Conservation (phyloP, 2,113 vertebrate genomes). For the Istiophorus platypterus region DNA sequence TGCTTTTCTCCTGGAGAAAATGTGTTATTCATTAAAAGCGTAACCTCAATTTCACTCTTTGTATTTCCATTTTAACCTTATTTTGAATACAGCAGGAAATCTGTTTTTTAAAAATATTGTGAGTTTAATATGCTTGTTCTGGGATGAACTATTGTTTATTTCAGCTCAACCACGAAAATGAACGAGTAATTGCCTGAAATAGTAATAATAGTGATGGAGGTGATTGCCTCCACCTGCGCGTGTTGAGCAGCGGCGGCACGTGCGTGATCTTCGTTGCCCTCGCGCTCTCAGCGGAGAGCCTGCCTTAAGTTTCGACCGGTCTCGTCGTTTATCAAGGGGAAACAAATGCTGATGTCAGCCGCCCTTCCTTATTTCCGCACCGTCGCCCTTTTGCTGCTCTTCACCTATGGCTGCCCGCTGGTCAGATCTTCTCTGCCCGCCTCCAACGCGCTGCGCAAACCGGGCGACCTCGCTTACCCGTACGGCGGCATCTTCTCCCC, state of each 20-base stretch:
- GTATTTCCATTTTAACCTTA: not conserved
- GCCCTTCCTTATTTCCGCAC: slow-evolving; percentile 44
- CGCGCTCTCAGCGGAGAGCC: slow-evolving; percentile 44
- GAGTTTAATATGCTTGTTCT: not conserved
- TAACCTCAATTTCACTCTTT: not conserved
- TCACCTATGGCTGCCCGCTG: slow-evolving; percentile 47
- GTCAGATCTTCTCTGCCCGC: slow-evolving; percentile 29
- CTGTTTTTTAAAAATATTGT: not conserved
- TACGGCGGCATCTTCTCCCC: slow-evolving; percentile 84
- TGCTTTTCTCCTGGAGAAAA: not conserved
- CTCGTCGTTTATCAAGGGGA: slow-evolving; percentile 69
- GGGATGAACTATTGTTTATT: not conserved
- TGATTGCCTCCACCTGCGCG: slow-evolving; percentile 82
- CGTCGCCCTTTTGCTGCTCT: slow-evolving; percentile 57
- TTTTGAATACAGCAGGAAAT: not conserved
- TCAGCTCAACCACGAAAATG: too few species aligned
- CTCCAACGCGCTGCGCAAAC: slow-evolving; percentile 27
- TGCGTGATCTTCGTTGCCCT: slow-evolving; percentile 55
- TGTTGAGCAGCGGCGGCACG: slow-evolving; percentile 59
- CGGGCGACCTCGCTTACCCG: slow-evolving; percentile 22
- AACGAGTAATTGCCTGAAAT: not conserved
- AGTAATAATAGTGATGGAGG: slow-evolving; percentile 28
- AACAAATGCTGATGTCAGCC: slow-evolving; percentile 51
- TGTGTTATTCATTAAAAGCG: not conserved
- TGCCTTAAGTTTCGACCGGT: slow-evolving; percentile 36